These are phyloP conservation scores for Camelus bactrianus DNA, from an alignment of 2,113 vertebrate genomes.

Conservation along the genomic window DNA sequence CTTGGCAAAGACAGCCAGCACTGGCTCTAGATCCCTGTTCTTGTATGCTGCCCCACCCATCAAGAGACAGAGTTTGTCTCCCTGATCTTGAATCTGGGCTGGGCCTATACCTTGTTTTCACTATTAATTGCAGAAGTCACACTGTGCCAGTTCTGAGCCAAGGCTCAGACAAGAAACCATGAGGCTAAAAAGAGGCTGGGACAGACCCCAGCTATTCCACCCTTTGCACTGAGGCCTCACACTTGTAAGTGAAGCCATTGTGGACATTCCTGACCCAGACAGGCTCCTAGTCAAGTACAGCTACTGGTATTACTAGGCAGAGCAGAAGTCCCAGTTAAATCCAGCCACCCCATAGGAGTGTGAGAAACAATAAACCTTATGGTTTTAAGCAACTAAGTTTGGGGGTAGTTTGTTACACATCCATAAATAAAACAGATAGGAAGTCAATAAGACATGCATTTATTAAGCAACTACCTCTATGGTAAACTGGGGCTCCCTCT, in stretches of 20 bases:
- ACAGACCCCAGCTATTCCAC: background rate
- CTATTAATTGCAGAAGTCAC: background rate
- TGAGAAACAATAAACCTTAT: slow-evolving; percentile 26
- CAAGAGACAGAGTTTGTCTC: background rate
- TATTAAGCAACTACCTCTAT: background rate
- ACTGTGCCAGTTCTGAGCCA: background rate
- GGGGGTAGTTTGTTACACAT: background rate
- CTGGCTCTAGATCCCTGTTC: background rate
- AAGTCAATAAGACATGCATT: background rate
- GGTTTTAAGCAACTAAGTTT: background rate
- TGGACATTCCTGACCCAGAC: background rate
- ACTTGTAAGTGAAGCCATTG: background rate
- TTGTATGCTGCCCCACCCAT: background rate
- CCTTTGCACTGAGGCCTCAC: background rate
- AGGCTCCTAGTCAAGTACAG: background rate
- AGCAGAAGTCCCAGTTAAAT: background rate
- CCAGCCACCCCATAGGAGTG: background rate
- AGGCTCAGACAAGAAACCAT: background rate
- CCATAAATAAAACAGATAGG: background rate
- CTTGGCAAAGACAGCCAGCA: background rate
- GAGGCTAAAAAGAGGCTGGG: background rate
- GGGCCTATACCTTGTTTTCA: background rate
- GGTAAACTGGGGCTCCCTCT: background rate
- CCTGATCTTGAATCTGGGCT: background rate
- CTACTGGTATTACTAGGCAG: background rate